Evolutionary conservation across 2,888 invertebrate genomes (phyloP), one percentile per base, ranked within the genome.

Genomic region (Elmis aenea): DNA sequence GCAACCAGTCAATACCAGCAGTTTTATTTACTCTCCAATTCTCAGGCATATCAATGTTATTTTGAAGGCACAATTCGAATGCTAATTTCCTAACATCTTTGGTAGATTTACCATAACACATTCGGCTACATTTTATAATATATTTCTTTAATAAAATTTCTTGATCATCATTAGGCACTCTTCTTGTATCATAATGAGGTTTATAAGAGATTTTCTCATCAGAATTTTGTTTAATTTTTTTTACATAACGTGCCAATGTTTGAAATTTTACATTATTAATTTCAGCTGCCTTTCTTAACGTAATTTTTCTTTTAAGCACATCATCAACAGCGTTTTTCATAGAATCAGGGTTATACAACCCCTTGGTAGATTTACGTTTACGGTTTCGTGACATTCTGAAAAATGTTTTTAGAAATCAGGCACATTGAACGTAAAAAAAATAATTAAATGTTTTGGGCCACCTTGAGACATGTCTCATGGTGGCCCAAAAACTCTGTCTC

Each of bases 1-100:
- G 29, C 13, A 44, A 11, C 44, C 48, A 50, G 23, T 50, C 46
- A n/a, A 31, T 33, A 11, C 44, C 40, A 15, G 42, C 41, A 18
- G 16, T 9, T 30, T 39, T 22, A 22, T 38, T 39, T 33, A 15
- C 27, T 20, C 26, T 26, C 27, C 34, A 33, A 27, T 13, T 20
- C 10, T 3, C 6, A 3, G 20, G 27, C 5, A 16, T 10, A 4
- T 16, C 11, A 16, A 12, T 33, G n/a, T 16, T 18, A 13, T 38
- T 38, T 10, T 33, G 26, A 37, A 26, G 14, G 6, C 16, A 38
- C 46, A 45, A 26, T 18, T 45, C 33, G 28, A 23, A 42, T 3
- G 45, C 42, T 14, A 42, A 18, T 14, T 12, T 15, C 10, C 41
- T 23, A 11, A 26, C 33, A 4, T 31, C 28, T 23, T 26, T 30